A percentile compares a stretch with the other conserved stretches of the same genome.
These are phyloP conservation scores for Aphodius sticticus DNA, from an alignment of 2,888 invertebrate genomes.

Conservation along the genomic window DNA sequence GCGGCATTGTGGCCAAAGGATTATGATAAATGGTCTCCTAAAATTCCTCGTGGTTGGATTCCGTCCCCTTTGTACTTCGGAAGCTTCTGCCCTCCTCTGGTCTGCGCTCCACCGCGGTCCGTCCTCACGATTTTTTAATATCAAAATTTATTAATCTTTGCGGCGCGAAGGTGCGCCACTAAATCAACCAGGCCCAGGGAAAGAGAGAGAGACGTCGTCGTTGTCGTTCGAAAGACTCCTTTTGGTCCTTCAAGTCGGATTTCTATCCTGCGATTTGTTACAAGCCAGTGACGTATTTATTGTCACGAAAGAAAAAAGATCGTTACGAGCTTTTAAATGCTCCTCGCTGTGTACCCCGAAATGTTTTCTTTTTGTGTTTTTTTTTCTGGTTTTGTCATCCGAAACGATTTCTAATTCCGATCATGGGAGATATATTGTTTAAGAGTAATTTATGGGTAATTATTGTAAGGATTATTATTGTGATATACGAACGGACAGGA, in stretches of 20 bases:
- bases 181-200: constrained; percentile 32
- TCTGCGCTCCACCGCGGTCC: constrained; percentile 31
- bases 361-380: constrained; percentile 4
- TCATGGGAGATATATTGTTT: neutral
- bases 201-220: constrained; percentile 7
- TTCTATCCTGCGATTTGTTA: constrained; percentile 32
- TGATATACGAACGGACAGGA: neutral
- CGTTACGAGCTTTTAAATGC: constrained; percentile 35
- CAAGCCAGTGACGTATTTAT: constrained; percentile 36
- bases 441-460: constrained; percentile 4
- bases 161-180: constrained; percentile 35
- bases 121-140: constrained; percentile 36
- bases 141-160: constrained; percentile 39
- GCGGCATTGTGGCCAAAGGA: constrained; percentile 41
- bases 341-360: constrained; percentile 7
- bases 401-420: neutral
- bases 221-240: constrained; percentile 15
- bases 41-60: constrained; percentile 56
- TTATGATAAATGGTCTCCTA: constrained; percentile 59
- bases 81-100: constrained; percentile 42
- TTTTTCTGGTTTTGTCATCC: neutral
- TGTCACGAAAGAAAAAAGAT: constrained; percentile 28
- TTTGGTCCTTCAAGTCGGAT: constrained; percentile 8
- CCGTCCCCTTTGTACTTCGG: constrained; percentile 55
- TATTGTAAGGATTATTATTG: neutral